Conservation (phyloP, 2,113 vertebrate genomes). For the Sander vitreus region DNA sequence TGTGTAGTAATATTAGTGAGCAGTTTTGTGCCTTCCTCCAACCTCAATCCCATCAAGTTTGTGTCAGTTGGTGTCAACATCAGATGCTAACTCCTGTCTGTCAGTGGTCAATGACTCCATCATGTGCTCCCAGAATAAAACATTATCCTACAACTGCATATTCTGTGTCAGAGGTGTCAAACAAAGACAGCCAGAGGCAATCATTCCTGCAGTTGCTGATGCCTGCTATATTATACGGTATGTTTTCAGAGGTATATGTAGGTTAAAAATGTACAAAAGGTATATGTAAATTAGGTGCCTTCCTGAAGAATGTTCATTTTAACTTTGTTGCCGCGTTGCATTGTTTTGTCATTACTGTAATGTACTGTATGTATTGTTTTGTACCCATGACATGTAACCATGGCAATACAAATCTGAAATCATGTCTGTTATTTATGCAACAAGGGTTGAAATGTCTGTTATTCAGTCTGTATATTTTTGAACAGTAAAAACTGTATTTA, state of each 20-base stretch:
- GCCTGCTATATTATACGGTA: not conserved
- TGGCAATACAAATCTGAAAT: constrained; percentile 3
- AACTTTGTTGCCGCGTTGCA: not conserved
- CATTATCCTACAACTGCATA: not conserved
- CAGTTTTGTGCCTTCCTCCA: not conserved
- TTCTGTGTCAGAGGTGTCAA: constrained; percentile 11
- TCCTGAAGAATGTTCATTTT: not conserved
- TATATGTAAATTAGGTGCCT: not conserved
- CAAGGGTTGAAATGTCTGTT: not conserved
- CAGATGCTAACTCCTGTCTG: not conserved
- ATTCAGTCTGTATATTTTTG: not conserved
- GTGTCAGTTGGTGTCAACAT: not conserved
- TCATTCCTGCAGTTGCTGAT: constrained; percentile 3
- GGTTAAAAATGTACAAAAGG: too few relatives aligned
- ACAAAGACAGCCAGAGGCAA: not conserved
- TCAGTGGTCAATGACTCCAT: constrained; percentile 1
- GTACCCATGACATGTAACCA: not conserved
- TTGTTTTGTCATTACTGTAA: not conserved
- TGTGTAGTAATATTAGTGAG: not conserved
- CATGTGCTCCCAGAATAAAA: not conserved
- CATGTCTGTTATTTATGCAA: constrained; percentile 5
- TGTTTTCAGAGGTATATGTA: not conserved
- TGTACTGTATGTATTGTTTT: not conserved
- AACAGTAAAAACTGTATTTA: constrained; percentile 5
- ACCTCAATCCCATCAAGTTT: not conserved